phyloP scores from a whole-genome alignment of 2,113 vertebrate species.

The Malurus melanocephalus region DNA sequence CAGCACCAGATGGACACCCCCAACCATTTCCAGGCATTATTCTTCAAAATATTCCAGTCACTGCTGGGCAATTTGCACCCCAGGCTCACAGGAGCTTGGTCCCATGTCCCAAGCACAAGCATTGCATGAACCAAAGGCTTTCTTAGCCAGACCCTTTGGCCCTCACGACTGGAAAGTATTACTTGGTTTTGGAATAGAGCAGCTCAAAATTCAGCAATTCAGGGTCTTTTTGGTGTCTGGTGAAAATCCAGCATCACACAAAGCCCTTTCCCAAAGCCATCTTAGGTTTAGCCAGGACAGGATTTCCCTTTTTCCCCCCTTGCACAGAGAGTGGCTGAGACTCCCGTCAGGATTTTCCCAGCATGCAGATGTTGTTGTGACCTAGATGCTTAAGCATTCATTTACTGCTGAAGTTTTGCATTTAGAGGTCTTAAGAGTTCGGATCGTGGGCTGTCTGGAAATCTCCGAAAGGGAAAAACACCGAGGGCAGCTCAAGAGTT shows the following conservation, averaged over 20 bases:
- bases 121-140: not conserved
- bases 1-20: not conserved
- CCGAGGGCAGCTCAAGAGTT: not conserved
- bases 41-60: not conserved
- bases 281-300: not conserved
- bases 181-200: not conserved
- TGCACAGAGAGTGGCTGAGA: not conserved
- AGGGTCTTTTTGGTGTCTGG: not conserved
- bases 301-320: not conserved
- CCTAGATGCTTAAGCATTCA: constrained; percentile 45
- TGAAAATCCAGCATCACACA: not conserved
- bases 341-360: not conserved
- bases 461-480: not conserved
- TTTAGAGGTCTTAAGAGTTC: constrained; percentile 33
- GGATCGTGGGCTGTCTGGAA: not conserved
- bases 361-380: constrained; percentile 26
- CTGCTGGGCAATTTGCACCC: not conserved
- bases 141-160: not conserved
- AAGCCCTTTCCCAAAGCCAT: not conserved
- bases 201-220: not conserved
- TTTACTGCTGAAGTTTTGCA: constrained; percentile 42
- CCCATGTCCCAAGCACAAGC: not conserved
- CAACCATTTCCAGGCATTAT: not conserved
- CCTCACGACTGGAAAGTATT: not conserved
- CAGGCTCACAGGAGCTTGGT: not conserved